A percentile compares a stretch with the other conserved stretches of the same genome.
These are phyloP conservation scores for Heterotilapia buettikoferi DNA, from an alignment of 2,113 vertebrate genomes.

Conservation along the genomic window DNA sequence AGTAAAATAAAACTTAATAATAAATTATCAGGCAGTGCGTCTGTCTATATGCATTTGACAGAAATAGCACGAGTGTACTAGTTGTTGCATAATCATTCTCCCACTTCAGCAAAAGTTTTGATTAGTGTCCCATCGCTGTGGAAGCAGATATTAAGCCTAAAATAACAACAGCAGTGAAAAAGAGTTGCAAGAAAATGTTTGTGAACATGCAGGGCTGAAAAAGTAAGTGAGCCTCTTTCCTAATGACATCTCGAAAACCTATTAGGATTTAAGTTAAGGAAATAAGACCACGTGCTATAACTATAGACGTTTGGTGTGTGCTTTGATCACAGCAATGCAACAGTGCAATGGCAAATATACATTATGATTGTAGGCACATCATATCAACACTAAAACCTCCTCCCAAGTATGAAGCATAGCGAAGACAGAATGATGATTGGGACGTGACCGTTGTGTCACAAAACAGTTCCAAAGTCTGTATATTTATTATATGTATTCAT, in stretches of 20 bases:
- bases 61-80: background rate
- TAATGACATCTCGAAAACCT: background rate
- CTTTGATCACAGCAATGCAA: background rate
- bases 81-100: background rate
- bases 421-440: background rate
- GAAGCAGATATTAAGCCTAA: background rate
- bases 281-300: background rate
- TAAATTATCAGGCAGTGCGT: constrained; percentile 7
- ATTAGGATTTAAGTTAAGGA: background rate
- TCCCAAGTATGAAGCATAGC: background rate
- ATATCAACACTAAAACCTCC: background rate
- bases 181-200: background rate
- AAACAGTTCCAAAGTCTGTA: background rate
- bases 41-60: constrained; percentile 13
- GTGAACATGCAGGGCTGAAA: background rate
- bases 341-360: background rate
- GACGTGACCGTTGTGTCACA: background rate
- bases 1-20: background rate
- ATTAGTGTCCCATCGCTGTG: background rate
- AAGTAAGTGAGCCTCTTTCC: background rate
- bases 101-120: background rate
- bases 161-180: background rate
- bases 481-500: too few relatives aligned
- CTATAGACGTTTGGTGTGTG: background rate
- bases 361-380: background rate